Evolutionary conservation across 2,797 vertebrate species (phyloP), one percentile per base, ranked within the genome.

Genomic region (Bryconaethiops microstoma): DNA sequence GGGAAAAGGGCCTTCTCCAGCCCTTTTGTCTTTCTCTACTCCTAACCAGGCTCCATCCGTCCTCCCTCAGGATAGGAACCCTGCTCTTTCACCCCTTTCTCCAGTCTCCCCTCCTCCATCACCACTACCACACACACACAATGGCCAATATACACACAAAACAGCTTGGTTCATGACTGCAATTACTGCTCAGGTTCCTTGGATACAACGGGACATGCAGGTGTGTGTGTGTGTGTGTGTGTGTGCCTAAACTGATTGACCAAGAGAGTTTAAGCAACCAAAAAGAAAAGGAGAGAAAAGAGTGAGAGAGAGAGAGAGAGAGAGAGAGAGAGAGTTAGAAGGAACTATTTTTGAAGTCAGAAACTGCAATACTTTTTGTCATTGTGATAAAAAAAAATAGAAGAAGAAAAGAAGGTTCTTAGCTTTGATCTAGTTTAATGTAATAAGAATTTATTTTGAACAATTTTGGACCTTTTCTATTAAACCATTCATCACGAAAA

Each of bases 21-120:
- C 80, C 82, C 88, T 90, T 93, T 92, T 93, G 90, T 94, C 92
- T 92, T 87, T 89, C 90, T 92, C 90, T 90, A 92, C 91, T 90
- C 86, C 88, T 86, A 87, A 85, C 80, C 87, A 83, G 69, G 60
- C 80, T 79, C 60, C 91, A 76, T 76, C 78, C 91, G 64, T 84
- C 73, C 90, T 92, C 89, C 88, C 85, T 79, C 87, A 84, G 88
- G 93, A 93, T 88, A 90, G 81, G 10, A 91, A 93, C 94, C 93
- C 88, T 90, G 87, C 92, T 90, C 92, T 93, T 92, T 86, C 76
- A 59, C 65, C 48, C 84, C 65, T 85, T 71, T 70, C 74, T 48
- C 68, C 64, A 82, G 39, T 69, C 40, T 60, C 60, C 54, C 68
- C 40, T 74, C 59, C 74, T 74, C 63, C 52, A 72, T 69, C 40